Evolutionary conservation across 2,797 vertebrate species (phyloP), one percentile per base, ranked within the genome.

Genomic region (Rhyacichthys aspro): DNA sequence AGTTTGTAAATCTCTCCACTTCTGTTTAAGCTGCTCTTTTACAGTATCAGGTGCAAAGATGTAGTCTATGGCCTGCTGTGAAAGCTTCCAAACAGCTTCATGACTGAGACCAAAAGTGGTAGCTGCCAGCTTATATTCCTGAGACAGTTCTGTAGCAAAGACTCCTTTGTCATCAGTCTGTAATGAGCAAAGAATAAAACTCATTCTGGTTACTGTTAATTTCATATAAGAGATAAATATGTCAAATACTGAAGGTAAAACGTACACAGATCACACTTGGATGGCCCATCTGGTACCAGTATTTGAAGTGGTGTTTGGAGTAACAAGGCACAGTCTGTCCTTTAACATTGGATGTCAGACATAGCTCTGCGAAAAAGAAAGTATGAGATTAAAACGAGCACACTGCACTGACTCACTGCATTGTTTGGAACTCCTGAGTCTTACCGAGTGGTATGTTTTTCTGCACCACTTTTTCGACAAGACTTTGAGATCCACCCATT

Each of bases 131-230:
- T 95, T 93, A 54, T 99, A 99, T 62, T 99, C 98, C 78, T 92
- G 92, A 10, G 97, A 98, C 28, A 98, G 90, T 45, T 93, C 86
- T 2, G 96, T 98, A n/a, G 92, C 91, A 87, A 99, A 99, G 62
- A 99, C 91, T 1, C 97, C 97, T 79, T 98, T 99, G 82, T 98
- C 97, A 39, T 99, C 98, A 0, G 98, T 98, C 97, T 99, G 89
- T 42, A 72, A 80, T 1, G 70, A 17, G 54, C 34, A 63, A 43
- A 52, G 3, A 75, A 74, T 43, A 60, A 61, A 55, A 43, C 8
- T 48, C 3, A 43, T 18, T 74, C 5, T 1, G 7, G 11, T 15
- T 12, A 9, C 12, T 47, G 23, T 19, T 10, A 53, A 32, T 9
- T 37, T 37, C 6, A 7, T 42, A 11, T 39, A 8, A 42, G 39